These are phyloP conservation scores for Deroptyus accipitrinus DNA, from an alignment of 2,113 vertebrate species.

Conservation along the genomic window DNA sequence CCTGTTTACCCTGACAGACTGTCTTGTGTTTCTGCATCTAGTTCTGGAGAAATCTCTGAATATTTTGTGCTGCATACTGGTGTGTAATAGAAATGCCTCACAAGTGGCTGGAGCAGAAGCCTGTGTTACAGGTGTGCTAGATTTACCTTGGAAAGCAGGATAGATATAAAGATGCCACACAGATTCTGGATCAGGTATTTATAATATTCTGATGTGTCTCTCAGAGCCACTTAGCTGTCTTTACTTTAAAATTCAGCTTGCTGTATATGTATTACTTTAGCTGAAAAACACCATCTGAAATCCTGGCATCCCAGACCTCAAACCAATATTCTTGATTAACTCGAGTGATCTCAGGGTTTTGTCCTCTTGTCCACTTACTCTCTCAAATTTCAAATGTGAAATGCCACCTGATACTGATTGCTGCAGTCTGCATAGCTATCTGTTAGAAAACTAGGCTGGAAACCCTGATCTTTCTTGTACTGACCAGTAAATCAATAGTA, in stretches of 20 bases:
- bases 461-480: not conserved
- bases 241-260: not conserved
- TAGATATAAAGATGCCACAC: not conserved
- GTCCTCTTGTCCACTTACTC: not conserved
- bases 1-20: not conserved
- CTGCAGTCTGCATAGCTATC: not conserved
- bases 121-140: not conserved
- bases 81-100: not conserved
- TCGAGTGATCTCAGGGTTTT: not conserved
- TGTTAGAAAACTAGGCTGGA: not conserved
- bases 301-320: not conserved
- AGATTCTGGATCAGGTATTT: not conserved
- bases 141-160: not conserved
- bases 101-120: not conserved
- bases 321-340: not conserved
- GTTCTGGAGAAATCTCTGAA: not conserved
- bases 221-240: not conserved
- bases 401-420: not conserved
- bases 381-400: not conserved
- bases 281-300: not conserved
- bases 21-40: not conserved
- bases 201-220: not conserved
- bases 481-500: not conserved
- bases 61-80: not conserved
- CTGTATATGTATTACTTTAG: not conserved